Conservation (phyloP, 2,888 invertebrate genomes). For the Campoplex nolae region DNA sequence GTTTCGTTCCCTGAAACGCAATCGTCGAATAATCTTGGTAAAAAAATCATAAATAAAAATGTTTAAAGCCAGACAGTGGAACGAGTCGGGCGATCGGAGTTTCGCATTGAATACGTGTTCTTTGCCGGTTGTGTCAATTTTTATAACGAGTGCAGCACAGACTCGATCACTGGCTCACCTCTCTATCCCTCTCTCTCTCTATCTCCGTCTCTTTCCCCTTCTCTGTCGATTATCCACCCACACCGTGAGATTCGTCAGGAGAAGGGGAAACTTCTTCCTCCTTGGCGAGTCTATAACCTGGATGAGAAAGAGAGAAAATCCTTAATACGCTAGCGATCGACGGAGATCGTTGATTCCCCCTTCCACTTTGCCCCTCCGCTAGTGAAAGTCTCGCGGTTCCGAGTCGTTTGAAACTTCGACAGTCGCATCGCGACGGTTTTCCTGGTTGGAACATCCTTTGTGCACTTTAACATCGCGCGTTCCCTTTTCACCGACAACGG, state of each 20-base stretch:
- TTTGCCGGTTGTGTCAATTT: slow-evolving; percentile 19
- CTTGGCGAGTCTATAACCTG: slow-evolving; percentile 10
- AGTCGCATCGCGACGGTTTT: slow-evolving; percentile 72
- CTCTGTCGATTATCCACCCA: slow-evolving; percentile 32
- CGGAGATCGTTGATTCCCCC: slow-evolving; percentile 59
- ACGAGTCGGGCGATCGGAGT: slow-evolving; percentile 34
- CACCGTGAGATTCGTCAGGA: slow-evolving; percentile 22
- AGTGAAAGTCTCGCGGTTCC: slow-evolving; percentile 70
- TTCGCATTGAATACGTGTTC: slow-evolving; percentile 53
- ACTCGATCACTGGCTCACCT: slow-evolving; percentile 54
- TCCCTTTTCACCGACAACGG: slow-evolving; percentile 5
- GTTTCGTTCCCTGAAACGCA: slow-evolving; percentile 31
- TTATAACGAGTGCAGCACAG: slow-evolving; percentile 22
- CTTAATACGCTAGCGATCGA: slow-evolving; percentile 43
- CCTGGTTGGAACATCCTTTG: slow-evolving; percentile 56
- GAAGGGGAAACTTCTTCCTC: slow-evolving; percentile 30
- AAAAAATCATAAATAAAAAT: slow-evolving; percentile 38
- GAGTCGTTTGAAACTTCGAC: slow-evolving; percentile 69
- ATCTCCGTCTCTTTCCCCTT: neutral
- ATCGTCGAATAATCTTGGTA: slow-evolving; percentile 16
- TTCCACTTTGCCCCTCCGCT: slow-evolving; percentile 30
- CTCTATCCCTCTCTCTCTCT: slow-evolving; percentile 18
- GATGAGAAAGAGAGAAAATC: slow-evolving; percentile 30
- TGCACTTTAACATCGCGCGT: neutral
- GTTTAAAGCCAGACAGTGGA: slow-evolving; percentile 41